Evolutionary conservation across 2,797 vertebrate genomes (phyloP).

Genomic region (Meda fulgida): DNA sequence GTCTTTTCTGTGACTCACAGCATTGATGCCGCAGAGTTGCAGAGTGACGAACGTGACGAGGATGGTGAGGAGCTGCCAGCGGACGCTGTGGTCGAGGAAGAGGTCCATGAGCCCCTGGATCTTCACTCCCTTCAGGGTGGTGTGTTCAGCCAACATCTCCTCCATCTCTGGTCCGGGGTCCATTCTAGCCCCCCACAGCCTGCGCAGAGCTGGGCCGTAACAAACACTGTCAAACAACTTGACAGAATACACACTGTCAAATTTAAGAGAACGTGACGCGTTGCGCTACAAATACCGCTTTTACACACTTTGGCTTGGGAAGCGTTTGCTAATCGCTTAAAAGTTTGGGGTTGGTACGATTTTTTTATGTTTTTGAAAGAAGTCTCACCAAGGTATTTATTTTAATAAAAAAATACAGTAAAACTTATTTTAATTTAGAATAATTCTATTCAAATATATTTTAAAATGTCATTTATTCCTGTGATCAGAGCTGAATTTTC

Average conservation of each 20-base stretch:
- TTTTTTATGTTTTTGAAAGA: background rate
- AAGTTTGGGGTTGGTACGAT: background rate
- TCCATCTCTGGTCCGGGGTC: conserved; percentile 76
- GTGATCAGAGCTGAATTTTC: background rate
- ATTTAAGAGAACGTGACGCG: too few species aligned
- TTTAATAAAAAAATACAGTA: background rate
- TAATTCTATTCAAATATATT: background rate
- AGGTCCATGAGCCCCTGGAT: conserved; percentile 74
- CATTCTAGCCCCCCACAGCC: conserved; percentile 74
- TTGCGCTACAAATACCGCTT: too few species aligned
- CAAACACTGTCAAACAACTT: background rate
- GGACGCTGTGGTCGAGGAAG: conserved; percentile 67
- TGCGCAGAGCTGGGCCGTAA: conserved; percentile 72
- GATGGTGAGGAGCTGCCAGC: conserved; percentile 83
- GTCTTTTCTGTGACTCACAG: conserved; percentile 66
- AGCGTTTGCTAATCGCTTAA: background rate
- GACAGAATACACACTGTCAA: background rate
- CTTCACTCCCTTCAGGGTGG: conserved; percentile 63
- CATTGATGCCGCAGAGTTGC: conserved; percentile 78
- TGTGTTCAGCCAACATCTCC: conserved; percentile 81
- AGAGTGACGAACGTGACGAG: conserved; percentile 62
- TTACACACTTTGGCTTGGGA: background rate
- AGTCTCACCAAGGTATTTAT: background rate
- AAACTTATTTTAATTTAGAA: background rate
- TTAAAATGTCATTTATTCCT: background rate